A percentile compares a stretch with the other conserved stretches of the same genome.
Evolutionary conservation across 1,140 invertebrate species (phyloP).

Genomic region (Drosophila fuyamai): DNA sequence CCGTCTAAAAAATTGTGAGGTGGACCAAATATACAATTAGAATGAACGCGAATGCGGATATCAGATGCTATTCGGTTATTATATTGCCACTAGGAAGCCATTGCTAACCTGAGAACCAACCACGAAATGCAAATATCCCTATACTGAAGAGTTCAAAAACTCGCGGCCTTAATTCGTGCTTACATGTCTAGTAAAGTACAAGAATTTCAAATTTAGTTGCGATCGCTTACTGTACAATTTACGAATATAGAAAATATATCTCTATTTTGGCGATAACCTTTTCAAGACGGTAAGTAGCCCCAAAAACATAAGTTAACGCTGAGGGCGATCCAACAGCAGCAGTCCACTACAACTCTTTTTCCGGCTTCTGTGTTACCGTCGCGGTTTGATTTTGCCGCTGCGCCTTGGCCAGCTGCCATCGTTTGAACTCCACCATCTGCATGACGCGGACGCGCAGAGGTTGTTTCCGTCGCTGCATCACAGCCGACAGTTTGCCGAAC

Average conservation of each 20-base stretch:
- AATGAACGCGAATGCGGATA: slow-evolving; percentile 19
- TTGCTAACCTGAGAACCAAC: slow-evolving; percentile 42
- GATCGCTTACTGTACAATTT: slow-evolving; percentile 32
- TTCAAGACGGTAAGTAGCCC: slow-evolving; percentile 12
- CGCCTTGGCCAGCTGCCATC: slow-evolving; percentile 78
- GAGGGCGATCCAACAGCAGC: slow-evolving; percentile 18
- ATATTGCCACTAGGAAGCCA: slow-evolving; percentile 52
- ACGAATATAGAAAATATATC: slow-evolving; percentile 21
- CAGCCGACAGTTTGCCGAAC: slow-evolving; percentile 56
- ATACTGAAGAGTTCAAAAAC: background rate
- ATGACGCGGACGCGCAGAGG: slow-evolving; percentile 68
- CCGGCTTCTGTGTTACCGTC: slow-evolving; percentile 56
- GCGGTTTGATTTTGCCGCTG: slow-evolving; percentile 58
- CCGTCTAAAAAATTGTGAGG: slow-evolving; percentile 53
- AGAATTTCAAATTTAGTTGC: slow-evolving; percentile 43
- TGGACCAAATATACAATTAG: slow-evolving; percentile 35
- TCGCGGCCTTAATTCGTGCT: slow-evolving; percentile 8
- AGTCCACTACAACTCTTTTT: slow-evolving; percentile 78
- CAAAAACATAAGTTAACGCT: slow-evolving; percentile 19
- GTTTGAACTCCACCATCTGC: slow-evolving; percentile 83
- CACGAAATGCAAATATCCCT: slow-evolving; percentile 44
- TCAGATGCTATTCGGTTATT: slow-evolving; percentile 6
- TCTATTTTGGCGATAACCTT: slow-evolving; percentile 53
- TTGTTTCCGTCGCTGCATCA: slow-evolving; percentile 48
- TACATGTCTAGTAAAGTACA: slow-evolving; percentile 63